These are phyloP conservation scores for Rhinoderma darwinii DNA, from an alignment of 2,113 vertebrate genomes.

Conservation along the genomic window DNA sequence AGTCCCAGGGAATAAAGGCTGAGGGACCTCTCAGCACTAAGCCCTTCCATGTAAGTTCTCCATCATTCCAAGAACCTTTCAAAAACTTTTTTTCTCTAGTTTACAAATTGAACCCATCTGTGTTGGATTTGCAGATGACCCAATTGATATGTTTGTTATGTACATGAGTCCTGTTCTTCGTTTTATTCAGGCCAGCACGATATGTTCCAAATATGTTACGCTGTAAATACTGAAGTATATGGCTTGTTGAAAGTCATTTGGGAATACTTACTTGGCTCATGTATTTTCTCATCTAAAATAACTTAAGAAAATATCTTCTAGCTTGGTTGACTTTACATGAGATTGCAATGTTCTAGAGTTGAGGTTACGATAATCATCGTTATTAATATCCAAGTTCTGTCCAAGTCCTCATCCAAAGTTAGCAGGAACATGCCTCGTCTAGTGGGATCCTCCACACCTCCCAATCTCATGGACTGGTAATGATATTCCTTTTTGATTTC, in stretches of 20 bases:
- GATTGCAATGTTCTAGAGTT: not conserved
- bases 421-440: too few species aligned
- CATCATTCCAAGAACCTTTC: slow-evolving; percentile 35
- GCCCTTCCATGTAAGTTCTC: slow-evolving; percentile 15
- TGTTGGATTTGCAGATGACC: slow-evolving; percentile 39
- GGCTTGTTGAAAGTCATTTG: not conserved
- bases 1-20: not conserved
- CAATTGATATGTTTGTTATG: not conserved
- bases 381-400: too few species aligned
- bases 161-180: not conserved
- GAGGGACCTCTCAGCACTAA: slow-evolving; percentile 10
- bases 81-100: slow-evolving; percentile 30
- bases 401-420: too few species aligned
- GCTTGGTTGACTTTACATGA: not conserved
- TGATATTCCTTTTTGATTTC: too few species aligned
- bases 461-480: too few species aligned
- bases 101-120: slow-evolving; percentile 35
- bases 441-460: too few species aligned
- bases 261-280: slow-evolving; percentile 14
- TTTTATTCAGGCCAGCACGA: slow-evolving; percentile 3
- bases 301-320: slow-evolving; percentile 29
- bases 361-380: not conserved
- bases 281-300: slow-evolving; percentile 26
- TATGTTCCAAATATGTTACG: slow-evolving; percentile 37
- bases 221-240: slow-evolving; percentile 33